Conservation (phyloP, 2,888 invertebrate species). For the Agapetus fuscipes region DNA sequence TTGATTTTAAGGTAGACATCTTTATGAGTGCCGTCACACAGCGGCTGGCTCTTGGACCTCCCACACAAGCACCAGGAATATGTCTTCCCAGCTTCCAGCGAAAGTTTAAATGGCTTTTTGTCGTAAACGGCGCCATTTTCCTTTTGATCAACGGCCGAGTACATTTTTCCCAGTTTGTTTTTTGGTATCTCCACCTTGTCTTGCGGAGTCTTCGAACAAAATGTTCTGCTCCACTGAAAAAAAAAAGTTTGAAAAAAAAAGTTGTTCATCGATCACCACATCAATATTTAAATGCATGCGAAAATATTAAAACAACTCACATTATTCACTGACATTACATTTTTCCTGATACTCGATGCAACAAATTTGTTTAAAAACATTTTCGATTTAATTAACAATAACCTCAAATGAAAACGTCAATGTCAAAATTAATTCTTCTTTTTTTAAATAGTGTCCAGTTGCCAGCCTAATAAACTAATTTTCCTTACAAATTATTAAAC, state of each 20-base stretch:
- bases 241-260: too few species aligned
- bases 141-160: constrained; percentile 52
- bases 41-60: constrained; percentile 80
- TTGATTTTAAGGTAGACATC: constrained; percentile 63
- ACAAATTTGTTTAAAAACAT: too few species aligned
- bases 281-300: background rate
- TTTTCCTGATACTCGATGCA: too few species aligned
- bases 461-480: background rate
- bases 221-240: too few species aligned
- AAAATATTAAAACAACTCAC: background rate
- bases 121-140: constrained; percentile 75
- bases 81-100: constrained; percentile 60
- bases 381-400: too few species aligned
- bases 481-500: too few species aligned
- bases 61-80: constrained; percentile 96
- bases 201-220: background rate
- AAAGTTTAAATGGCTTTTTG: constrained; percentile 78
- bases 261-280: too few species aligned
- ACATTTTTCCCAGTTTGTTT: constrained; percentile 51
- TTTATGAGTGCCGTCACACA: constrained; percentile 91
- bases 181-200: constrained; percentile 51
- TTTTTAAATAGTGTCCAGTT: background rate
- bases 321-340: too few species aligned
- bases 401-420: background rate
- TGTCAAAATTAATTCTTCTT: background rate